Evolutionary conservation across 2,113 vertebrate genomes (phyloP), one percentile per base, ranked within the genome.

Genomic region (Nettapus auritus): DNA sequence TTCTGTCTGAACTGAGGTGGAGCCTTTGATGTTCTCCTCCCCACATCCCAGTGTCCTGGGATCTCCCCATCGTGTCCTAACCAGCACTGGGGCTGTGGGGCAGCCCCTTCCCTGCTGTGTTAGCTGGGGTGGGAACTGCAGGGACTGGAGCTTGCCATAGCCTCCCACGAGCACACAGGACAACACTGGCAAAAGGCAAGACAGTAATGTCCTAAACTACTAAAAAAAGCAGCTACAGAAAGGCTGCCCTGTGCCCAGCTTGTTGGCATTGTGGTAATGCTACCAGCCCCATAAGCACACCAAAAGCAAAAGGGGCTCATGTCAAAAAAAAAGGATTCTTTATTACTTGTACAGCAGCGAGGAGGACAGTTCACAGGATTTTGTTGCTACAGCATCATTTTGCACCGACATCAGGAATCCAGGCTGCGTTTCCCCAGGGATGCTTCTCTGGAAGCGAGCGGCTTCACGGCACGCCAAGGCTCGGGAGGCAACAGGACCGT

Each of bases 31-130:
- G 14, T 48, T 16, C 50, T 42, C 12, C 2, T 0, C 23, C 50
- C 8, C 0, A 40, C 20, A 29, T 40, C 57, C 57, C 22, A 0
- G 0, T 8, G 29, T 33, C 34, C 40, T 70, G 64, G 71, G 34
- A 63, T 78, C 26, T 21, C 21, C 2, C 3, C 50, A 18, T 15
- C 34, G 6, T 14, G 13, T 64, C 56, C 55, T 48, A 48, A 22
- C 15, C 38, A 21, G 33, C 46, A 40, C 38, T 20, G 5, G 53
- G 53, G 20, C 56, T 7, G 3, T 20, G 19, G 52, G 36, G 22
- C 50, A 50, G 57, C 40, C 40, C 56, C 26, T 21, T 15, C 2
- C 34, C n/a, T 20, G 48, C 40, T 31, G 70, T 33, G 46, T n/a
- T 17, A 48, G 48, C 38, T 2, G 16, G 70, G 48, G 20, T 50